Evolutionary conservation across 1,140 invertebrate species (phyloP), one percentile per base, ranked within the genome.

Genomic region (Druon quercuslanigerum): DNA sequence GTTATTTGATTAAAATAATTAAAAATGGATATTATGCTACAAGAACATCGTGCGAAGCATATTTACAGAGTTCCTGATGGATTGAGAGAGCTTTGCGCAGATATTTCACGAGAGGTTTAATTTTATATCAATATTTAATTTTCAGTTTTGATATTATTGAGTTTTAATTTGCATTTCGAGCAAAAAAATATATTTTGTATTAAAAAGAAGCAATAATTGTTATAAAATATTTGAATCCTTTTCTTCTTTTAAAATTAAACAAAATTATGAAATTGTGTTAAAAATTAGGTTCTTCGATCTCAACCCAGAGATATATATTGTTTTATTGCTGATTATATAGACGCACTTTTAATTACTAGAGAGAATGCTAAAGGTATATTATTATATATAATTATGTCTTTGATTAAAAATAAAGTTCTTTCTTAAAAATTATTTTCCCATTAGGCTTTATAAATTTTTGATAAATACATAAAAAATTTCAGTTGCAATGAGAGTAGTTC

Each of bases 281-380:
- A 78, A 60, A 16, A 14, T 51, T 16, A 92, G 91, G 91, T 95
- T 7, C 84, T 95, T 1, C 90, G 94, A 51, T 91, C 88, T 25
- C 94, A 95, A 81, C 95, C 95, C 0, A 83, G 86, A 25, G 89
- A 94, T 40, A 91, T 95, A 5, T 93, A 92, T 80, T 90, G 90
- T 76, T 96, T 95, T 83, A 94, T 95, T 82, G 92, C 94, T 3
- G 94, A 95, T 85, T 96, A 95, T 84, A 87, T 95, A 9, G 94
- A 95, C 72, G 92, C 92, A 2, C 87, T 95, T 20, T 89, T 95
- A 19, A 93, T 95, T 16, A 94, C 94, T 0, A 91, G 95, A n/a
- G 95, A 95, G 87, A 93, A 93, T 83, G 88, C 91, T 0, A 90
- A 91, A 91, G 88, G 92, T 92, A 84, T 73, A 60, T 51, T 80